Conservation (phyloP, 2,888 invertebrate genomes). For the Stenoptilia bipunctidactyla region DNA sequence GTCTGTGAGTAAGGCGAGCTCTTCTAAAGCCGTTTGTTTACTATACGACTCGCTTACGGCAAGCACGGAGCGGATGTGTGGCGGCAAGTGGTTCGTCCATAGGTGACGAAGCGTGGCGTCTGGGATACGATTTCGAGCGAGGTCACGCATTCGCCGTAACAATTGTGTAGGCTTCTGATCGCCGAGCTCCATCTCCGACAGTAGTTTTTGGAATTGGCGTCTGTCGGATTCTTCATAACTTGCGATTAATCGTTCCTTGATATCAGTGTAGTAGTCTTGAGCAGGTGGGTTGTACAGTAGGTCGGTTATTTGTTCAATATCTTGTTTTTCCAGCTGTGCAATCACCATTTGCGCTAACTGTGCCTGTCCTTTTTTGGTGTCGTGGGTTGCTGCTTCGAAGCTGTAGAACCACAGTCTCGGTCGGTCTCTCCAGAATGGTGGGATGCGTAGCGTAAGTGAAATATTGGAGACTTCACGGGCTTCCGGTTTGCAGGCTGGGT, state of each 20-base stretch:
- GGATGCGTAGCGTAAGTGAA: slow-evolving; percentile 2
- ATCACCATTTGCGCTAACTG: not conserved
- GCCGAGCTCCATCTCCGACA: not conserved
- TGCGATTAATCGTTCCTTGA: not conserved
- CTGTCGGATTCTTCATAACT: not conserved
- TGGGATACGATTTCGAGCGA: not conserved
- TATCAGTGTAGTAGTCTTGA: not conserved
- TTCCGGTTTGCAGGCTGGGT: not conserved
- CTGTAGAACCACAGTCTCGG: slow-evolving; percentile 7
- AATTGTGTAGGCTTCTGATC: not conserved
- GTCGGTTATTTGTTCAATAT: slow-evolving; percentile 4
- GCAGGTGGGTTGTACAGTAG: slow-evolving; percentile 4
- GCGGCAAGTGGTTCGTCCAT: not conserved
- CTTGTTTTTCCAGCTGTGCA: not conserved
- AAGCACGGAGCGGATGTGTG: not conserved
- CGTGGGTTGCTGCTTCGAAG: slow-evolving; percentile 7
- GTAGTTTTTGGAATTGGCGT: not conserved
- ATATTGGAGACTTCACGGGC: not conserved
- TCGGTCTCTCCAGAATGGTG: slow-evolving; percentile 7
- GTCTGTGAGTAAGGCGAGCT: not conserved
- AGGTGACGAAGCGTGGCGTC: not conserved
- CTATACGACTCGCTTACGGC: not conserved
- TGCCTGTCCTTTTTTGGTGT: slow-evolving; percentile 3
- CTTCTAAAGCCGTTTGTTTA: not conserved
- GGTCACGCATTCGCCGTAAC: not conserved